Base-by-base conservation (phyloP, 1,140 invertebrate genomes). In the Frieseomelitta varia region DNA sequence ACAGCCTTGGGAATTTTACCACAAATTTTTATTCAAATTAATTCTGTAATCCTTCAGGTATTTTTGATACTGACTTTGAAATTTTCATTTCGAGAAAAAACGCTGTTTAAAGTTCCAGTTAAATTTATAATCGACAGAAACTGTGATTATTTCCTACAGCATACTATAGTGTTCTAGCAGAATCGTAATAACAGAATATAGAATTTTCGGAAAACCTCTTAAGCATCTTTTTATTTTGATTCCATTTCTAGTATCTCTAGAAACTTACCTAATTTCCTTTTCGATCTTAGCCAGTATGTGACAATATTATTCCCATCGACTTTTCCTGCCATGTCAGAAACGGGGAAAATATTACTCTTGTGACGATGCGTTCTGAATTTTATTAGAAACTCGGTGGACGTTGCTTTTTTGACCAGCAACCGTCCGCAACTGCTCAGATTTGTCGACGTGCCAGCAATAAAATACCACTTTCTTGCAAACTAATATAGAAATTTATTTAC, bases 281-380 rank as follows among this genome's bases (percentile, higher is more conserved):
- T 74, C 24, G 84, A 86, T 24, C 87, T 84, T 30, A 90, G 63
- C 85, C 88, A 89, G 17, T 56, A 83, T 73, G 84, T 87, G 24
- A 75, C 55, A 3, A 88, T 27, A 30, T 85, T 27, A 34, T 85
- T 72, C 24, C 55, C 79, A 2, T 19, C 24, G 11, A 79, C 39
- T 14, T 17, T 74, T 24, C 69, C 86, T 11, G 79, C 55, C 1
- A 88, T 72, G 27, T 74, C 79, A 34, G 86, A 88, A 61, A 47
- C 27, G 34, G 86, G 17, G 15, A 81, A 80, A 56, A 68, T 27
- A 19, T 74, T 58, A 4, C 73, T 30, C 47, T 30, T 79, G 10
- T 79, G 39, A 68, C 69, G 85, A 19, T 79, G 24, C 1, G 79
- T 76, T 1, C 87, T 86, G 56, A 82, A 90, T 73, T 73, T 86